Percentiles rank a stretch among this genome's conserved stretches.
phyloP scores from a whole-genome alignment of 2,113 vertebrate genomes.

The Apteryx owenii region DNA sequence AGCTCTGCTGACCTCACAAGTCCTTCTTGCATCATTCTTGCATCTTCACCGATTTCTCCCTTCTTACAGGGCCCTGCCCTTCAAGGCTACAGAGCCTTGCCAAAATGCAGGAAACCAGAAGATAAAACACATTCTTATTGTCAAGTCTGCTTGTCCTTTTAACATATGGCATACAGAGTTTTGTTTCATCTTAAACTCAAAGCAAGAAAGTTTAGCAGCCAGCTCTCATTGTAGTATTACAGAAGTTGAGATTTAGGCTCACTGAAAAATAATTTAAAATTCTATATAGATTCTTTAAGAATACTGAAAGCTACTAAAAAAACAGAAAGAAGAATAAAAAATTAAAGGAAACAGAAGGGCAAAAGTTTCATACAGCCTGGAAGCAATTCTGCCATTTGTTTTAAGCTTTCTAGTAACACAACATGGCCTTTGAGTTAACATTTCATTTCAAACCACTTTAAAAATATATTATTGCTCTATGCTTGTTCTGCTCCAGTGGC shows the following conservation, averaged over 20 bases:
- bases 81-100: background rate
- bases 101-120: constrained; percentile 9
- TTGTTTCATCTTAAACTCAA: constrained; percentile 48
- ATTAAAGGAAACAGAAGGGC: background rate
- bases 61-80: background rate
- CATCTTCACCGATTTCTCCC: background rate
- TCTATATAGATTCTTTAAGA: background rate
- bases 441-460: constrained; percentile 17
- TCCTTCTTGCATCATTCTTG: background rate
- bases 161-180: constrained; percentile 36
- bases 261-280: constrained; percentile 21
- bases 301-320: background rate
- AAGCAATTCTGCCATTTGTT: constrained; percentile 11
- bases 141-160: constrained; percentile 37
- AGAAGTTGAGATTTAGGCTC: background rate
- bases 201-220: constrained; percentile 23
- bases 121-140: constrained; percentile 22
- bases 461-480: background rate
- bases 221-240: background rate
- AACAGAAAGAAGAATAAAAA: background rate
- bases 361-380: background rate
- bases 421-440: background rate
- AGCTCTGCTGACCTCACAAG: background rate
- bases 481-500: background rate
- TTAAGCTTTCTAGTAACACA: constrained; percentile 12